Percentiles rank a stretch among this genome's conserved stretches.
Evolutionary conservation across 2,888 invertebrate genomes (phyloP).

Genomic region (Drosophila fungiperda): DNA sequence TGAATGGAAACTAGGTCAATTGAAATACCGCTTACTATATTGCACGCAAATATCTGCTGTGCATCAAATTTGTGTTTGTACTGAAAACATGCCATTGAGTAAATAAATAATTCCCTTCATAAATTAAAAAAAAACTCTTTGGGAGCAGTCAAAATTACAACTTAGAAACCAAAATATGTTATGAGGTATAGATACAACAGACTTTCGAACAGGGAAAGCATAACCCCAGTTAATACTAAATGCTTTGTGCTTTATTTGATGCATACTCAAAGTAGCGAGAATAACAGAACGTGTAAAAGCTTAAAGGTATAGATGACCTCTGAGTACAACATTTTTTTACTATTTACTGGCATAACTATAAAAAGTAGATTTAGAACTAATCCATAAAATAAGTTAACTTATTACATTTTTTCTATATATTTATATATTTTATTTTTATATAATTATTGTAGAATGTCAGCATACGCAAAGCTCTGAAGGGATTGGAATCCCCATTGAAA

Average conservation of each 20-base stretch:
- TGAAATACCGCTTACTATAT: not conserved
- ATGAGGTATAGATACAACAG: slow-evolving; percentile 2
- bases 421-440: not conserved
- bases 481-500: slow-evolving; percentile 96
- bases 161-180: slow-evolving; percentile 2
- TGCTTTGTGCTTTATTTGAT: slow-evolving; percentile 1
- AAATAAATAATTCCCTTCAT: slow-evolving; percentile 3
- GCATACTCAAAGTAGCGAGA: not conserved
- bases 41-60: not conserved
- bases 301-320: not conserved
- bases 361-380: not conserved
- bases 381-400: not conserved
- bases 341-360: not conserved
- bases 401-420: too few relatives aligned
- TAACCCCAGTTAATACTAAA: not conserved
- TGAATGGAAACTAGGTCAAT: slow-evolving; percentile 9
- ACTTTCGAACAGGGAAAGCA: not conserved
- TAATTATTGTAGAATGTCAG: slow-evolving; percentile 88
- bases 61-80: not conserved
- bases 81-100: not conserved
- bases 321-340: not conserved
- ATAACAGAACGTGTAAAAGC: not conserved
- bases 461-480: slow-evolving; percentile 97
- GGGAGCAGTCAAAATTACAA: not conserved
- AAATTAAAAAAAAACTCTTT: not conserved